These are phyloP conservation scores for Rhabdornis inornatus DNA, from an alignment of 2,113 vertebrate genomes.

Conservation along the genomic window DNA sequence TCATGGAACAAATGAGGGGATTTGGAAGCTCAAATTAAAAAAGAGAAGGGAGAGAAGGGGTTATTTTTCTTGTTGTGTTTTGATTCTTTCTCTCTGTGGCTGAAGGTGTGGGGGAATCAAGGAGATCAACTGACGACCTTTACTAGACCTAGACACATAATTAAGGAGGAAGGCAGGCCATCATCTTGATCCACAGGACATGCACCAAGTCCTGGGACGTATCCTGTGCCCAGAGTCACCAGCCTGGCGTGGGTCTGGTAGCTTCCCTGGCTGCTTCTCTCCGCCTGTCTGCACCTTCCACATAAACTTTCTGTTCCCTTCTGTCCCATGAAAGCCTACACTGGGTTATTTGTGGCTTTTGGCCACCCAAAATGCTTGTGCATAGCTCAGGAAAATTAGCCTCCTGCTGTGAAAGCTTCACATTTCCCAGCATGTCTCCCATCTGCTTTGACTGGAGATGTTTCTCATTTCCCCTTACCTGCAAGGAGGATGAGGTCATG, in stretches of 20 bases:
- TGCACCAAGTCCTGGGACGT: background rate
- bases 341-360: background rate
- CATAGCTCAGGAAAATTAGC: background rate
- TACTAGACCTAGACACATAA: background rate
- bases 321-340: rapidly evolving
- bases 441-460: background rate
- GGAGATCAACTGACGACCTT: background rate
- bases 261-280: background rate
- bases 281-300: background rate
- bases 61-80: background rate
- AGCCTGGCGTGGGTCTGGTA: rapidly evolving
- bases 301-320: background rate
- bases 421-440: background rate
- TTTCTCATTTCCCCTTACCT: background rate
- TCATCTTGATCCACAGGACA: background rate
- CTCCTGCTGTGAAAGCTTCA: background rate
- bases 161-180: background rate
- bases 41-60: background rate
- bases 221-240: background rate
- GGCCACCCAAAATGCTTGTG: background rate
- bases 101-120: background rate
- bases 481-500: background rate
- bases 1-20: background rate
- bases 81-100: background rate
- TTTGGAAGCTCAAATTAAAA: background rate